Evolutionary conservation across 2,797 vertebrate species (phyloP).

Genomic region (Arrhamphus sclerolepis): DNA sequence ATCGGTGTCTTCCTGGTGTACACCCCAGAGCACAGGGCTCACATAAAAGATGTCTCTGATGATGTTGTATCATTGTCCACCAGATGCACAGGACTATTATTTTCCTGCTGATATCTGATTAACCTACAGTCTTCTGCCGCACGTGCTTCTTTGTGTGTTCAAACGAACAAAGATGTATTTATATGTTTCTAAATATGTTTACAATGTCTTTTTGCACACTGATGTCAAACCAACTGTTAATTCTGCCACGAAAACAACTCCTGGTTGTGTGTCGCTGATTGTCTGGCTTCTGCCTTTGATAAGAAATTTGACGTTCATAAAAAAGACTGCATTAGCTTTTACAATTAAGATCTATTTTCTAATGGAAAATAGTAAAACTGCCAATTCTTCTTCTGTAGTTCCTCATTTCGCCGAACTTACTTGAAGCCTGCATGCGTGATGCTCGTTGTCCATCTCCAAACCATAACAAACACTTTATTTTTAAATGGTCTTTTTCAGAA

Average conservation of each 20-base stretch:
- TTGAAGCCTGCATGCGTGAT: conserved; percentile 37
- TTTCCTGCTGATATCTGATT: conserved; percentile 31
- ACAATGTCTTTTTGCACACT: background rate
- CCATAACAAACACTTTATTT: conserved; percentile 55
- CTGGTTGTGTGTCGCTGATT: background rate
- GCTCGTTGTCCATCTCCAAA: conserved; percentile 42
- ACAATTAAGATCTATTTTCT: conserved; percentile 39
- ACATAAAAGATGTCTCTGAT: conserved; percentile 33
- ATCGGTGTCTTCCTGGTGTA: conserved; percentile 19
- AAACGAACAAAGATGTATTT: background rate
- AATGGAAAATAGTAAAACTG: too few relatives aligned
- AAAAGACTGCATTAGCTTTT: conserved; percentile 30
- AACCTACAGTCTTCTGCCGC: background rate
- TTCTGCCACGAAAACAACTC: background rate
- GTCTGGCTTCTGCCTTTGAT: too few relatives aligned
- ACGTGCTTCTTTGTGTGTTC: background rate
- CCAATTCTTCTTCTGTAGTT: too few relatives aligned
- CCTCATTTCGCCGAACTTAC: conserved; percentile 44
- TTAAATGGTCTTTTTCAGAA: conserved; percentile 33
- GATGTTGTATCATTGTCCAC: conserved; percentile 30
- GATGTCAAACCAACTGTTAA: background rate
- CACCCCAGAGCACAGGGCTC: background rate
- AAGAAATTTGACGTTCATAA: conserved; percentile 44
- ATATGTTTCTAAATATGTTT: background rate
- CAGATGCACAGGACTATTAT: conserved; percentile 33